Percentiles rank a stretch among this genome's conserved stretches.
phyloP scores from a whole-genome alignment of 1,140 invertebrate genomes.

The Prorops nasuta region DNA sequence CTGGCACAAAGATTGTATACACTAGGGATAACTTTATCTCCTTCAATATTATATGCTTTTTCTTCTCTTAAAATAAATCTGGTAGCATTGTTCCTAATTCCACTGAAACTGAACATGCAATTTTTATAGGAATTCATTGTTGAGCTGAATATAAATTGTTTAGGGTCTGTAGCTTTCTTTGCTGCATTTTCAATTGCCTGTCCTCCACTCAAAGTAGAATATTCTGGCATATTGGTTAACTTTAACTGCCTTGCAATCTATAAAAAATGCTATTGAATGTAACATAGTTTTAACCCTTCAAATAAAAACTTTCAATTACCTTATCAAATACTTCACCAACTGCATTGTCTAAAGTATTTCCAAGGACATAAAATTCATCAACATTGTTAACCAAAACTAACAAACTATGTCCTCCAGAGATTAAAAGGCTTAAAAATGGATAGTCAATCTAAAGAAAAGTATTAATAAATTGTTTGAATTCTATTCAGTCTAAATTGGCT shows the following conservation, averaged over 20 bases:
- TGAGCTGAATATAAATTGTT: slow-evolving; percentile 66
- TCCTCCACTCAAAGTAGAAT: slow-evolving; percentile 75
- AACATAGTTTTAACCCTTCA: slow-evolving; percentile 15
- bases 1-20: slow-evolving; percentile 84
- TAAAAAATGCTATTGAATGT: slow-evolving; percentile 10
- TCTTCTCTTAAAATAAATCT: slow-evolving; percentile 63
- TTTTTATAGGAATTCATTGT: slow-evolving; percentile 63
- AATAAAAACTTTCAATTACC: slow-evolving; percentile 49
- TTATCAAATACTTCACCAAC: slow-evolving; percentile 93
- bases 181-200: slow-evolving; percentile 82
- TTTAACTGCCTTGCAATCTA: slow-evolving; percentile 82
- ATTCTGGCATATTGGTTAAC: slow-evolving; percentile 76
- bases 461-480: slow-evolving; percentile 11
- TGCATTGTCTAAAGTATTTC: slow-evolving; percentile 77
- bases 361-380: slow-evolving; percentile 77
- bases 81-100: slow-evolving; percentile 63
- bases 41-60: slow-evolving; percentile 58
- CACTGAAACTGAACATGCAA: slow-evolving; percentile 86
- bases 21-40: slow-evolving; percentile 73
- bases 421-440: slow-evolving; percentile 86
- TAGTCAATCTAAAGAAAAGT: slow-evolving; percentile 67
- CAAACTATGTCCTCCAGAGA: slow-evolving; percentile 91
- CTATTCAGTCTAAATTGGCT: slow-evolving; percentile 3
- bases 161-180: slow-evolving; percentile 63
- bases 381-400: slow-evolving; percentile 75